Percentiles rank a stretch among this genome's conserved stretches.
These are phyloP conservation scores for Danio albolineatus DNA, from an alignment of 2,797 vertebrate species.

Conservation along the genomic window DNA sequence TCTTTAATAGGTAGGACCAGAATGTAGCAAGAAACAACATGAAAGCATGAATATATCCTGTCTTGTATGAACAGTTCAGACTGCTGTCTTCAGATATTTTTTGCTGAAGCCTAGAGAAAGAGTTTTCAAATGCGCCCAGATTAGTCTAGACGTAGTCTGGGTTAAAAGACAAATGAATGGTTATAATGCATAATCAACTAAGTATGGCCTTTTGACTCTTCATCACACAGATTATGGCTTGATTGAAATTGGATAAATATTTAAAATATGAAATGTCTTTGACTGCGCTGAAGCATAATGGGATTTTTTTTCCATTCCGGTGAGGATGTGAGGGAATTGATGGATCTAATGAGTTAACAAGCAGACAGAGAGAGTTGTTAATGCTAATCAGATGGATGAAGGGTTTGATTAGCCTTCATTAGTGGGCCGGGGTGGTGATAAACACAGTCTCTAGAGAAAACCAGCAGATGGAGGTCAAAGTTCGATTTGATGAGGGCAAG, in stretches of 20 bases:
- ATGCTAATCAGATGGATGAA: constrained; percentile 64
- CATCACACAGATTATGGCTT: constrained; percentile 11
- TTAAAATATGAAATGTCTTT: constrained; percentile 2
- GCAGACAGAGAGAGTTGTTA: constrained; percentile 55
- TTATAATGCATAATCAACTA: not conserved
- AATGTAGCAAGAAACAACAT: no score
- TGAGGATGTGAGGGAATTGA: constrained; percentile 36
- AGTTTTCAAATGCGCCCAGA: not conserved
- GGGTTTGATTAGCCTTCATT: constrained; percentile 65
- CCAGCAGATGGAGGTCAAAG: constrained; percentile 19
- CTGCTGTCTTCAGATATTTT: not conserved
- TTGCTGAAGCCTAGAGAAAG: not conserved
- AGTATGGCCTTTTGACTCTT: not conserved
- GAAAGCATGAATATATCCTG: no score
- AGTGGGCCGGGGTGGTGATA: constrained; percentile 53
- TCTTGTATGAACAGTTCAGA: no score
- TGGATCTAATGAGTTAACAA: constrained; percentile 59
- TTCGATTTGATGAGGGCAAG: constrained; percentile 34
- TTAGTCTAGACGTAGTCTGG: not conserved
- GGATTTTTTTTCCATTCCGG: constrained; percentile 15
- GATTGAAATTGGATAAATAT: constrained; percentile 17
- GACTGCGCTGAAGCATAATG: not conserved
- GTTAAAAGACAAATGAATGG: not conserved
- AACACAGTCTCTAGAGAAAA: constrained; percentile 52
- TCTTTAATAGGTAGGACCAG: no score